These are phyloP conservation scores for Capreolus pygargus DNA, from an alignment of 2,113 vertebrate species.

Conservation along the genomic window DNA sequence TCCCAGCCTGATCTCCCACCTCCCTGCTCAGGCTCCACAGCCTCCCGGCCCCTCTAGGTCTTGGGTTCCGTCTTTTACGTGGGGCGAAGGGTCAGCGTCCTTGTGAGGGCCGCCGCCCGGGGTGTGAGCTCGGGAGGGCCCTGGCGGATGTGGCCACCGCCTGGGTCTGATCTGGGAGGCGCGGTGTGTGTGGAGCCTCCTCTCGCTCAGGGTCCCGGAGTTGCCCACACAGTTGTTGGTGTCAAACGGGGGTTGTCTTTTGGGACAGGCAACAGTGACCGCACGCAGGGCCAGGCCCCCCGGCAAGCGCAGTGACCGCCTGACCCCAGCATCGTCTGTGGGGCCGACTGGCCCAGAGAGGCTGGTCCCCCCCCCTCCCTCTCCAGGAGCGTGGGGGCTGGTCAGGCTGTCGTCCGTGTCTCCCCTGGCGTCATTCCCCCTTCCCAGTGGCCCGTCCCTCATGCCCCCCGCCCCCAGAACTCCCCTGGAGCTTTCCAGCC, in stretches of 20 bases:
- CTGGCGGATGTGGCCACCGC: background rate
- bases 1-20: background rate
- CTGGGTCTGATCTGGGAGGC: background rate
- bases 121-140: background rate
- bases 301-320: rapidly evolving
- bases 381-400: no score
- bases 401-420: background rate
- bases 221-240: rapidly evolving
- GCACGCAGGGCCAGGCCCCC: background rate
- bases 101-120: rapidly evolving
- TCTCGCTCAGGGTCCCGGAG: rapidly evolving
- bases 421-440: background rate
- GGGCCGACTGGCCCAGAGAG: background rate
- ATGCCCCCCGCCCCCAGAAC: background rate
- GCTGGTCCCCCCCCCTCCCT: background rate
- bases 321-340: no score
- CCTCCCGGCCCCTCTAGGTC: background rate
- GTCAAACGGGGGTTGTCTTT: rapidly evolving
- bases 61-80: rapidly evolving
- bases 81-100: background rate
- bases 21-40: background rate
- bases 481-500: background rate
- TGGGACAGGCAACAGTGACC: background rate
- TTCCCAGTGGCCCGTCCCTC: background rate
- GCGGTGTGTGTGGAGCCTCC: rapidly evolving